Percentiles rank a stretch among this genome's conserved stretches.
Conservation (phyloP, 2,888 invertebrate genomes). For the Tillus elongatus region DNA sequence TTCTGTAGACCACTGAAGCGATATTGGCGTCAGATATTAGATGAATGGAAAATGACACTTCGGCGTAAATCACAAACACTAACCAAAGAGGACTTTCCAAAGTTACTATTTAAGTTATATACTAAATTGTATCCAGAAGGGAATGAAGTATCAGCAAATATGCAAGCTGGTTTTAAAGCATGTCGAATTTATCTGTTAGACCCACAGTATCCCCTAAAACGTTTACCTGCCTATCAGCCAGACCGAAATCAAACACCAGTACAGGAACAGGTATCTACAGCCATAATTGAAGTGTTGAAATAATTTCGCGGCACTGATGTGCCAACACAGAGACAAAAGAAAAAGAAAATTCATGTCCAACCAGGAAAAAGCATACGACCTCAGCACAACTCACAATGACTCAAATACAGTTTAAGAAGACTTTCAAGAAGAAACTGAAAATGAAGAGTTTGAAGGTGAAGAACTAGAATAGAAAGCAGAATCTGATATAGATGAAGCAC, state of each 20-base stretch:
- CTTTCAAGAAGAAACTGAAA: no score
- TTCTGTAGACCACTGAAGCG: no score
- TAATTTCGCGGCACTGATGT: neutral
- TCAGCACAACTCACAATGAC: no score
- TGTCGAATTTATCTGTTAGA: constrained; percentile 15
- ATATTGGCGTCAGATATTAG: no score
- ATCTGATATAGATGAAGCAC: no score
- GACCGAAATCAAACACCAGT: constrained; percentile 5
- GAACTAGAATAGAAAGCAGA: no score
- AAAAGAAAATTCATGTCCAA: constrained; percentile 10
- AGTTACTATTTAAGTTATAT: no score
- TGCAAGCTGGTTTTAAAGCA: constrained; percentile 5
- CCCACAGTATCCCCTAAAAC: constrained; percentile 6
- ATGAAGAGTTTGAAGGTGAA: no score
- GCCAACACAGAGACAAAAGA: constrained; percentile 10
- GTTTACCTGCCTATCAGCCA: no score
- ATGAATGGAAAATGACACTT: constrained; percentile 7
- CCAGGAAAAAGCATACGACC: constrained; percentile 9
- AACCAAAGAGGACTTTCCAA: no score
- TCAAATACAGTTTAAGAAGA: no score
- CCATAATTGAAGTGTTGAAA: constrained; percentile 6
- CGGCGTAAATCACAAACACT: constrained; percentile 8
- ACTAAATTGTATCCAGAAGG: no score
- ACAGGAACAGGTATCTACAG: constrained; percentile 5
- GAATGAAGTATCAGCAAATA: neutral